Percentiles rank a stretch among this genome's conserved stretches.
Evolutionary conservation across 30 jellyfish, hydroid and myxozoan species (phyloP).

Genomic region (Cassiopea xamachana): DNA sequence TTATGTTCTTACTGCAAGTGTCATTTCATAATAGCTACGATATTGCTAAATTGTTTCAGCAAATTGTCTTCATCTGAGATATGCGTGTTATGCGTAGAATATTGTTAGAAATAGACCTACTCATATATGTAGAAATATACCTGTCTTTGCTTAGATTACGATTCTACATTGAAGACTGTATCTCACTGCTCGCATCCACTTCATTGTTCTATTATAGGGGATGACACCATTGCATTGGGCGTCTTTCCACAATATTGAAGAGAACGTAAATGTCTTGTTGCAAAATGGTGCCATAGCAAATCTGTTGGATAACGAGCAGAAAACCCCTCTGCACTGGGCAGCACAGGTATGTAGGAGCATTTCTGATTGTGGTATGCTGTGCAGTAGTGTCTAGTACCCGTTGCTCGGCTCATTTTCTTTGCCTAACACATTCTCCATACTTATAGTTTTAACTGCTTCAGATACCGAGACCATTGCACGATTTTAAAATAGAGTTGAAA

Average conservation of each 20-base stretch:
- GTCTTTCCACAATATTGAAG: conserved; percentile 57
- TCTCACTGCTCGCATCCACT: neutral
- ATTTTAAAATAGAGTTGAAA: too few species aligned
- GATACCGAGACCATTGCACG: too few species aligned
- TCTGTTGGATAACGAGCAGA: conserved; percentile 59
- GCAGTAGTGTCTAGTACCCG: too few species aligned
- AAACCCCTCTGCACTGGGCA: conserved; percentile 83
- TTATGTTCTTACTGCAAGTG: too few species aligned
- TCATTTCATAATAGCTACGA: too few species aligned
- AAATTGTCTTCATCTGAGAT: too few species aligned
- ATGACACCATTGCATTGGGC: conserved; percentile 89
- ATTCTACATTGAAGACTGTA: neutral
- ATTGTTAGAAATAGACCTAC: too few species aligned
- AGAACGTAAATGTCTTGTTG: conserved; percentile 36
- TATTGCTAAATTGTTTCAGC: too few species aligned
- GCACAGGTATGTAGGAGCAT: conserved; percentile 58
- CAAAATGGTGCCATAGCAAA: conserved; percentile 39
- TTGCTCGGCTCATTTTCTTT: too few species aligned
- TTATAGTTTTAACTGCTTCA: too few species aligned
- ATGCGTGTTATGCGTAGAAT: too few species aligned
- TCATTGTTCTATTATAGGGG: conserved; percentile 46
- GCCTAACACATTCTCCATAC: too few species aligned
- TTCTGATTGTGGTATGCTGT: neutral
- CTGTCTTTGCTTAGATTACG: neutral
- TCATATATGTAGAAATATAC: neutral